phyloP scores from a whole-genome alignment of 2,888 invertebrate species.

The Ormyrus thymus region DNA sequence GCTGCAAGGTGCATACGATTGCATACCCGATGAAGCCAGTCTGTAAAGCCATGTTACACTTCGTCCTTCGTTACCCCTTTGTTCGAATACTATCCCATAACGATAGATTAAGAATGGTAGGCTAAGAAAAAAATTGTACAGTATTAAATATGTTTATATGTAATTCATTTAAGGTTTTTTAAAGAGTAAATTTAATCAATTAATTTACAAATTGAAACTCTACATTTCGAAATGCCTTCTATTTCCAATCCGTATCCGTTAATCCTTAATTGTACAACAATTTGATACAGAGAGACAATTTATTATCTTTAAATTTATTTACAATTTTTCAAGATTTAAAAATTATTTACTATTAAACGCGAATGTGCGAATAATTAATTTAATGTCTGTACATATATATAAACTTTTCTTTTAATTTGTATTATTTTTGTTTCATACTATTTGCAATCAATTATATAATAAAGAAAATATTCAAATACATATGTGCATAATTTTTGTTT shows the following conservation, averaged over 20 bases:
- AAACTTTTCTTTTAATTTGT: too few relatives aligned
- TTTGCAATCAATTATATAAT: too few relatives aligned
- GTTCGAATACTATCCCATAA: slow-evolving; percentile 51
- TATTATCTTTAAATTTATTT: too few relatives aligned
- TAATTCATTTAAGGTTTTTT: slow-evolving; percentile 58
- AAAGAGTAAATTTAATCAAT: slow-evolving; percentile 56
- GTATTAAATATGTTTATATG: slow-evolving; percentile 59
- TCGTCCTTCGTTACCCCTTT: slow-evolving; percentile 54
- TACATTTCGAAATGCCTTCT: slow-evolving; percentile 12
- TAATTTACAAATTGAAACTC: slow-evolving; percentile 40
- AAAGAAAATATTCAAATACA: too few relatives aligned
- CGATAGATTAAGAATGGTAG: slow-evolving; percentile 52
- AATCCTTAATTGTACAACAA: too few relatives aligned
- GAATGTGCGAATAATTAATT: too few relatives aligned
- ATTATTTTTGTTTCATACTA: too few relatives aligned
- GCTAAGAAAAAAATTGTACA: slow-evolving; percentile 56
- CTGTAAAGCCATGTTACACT: slow-evolving; percentile 55
- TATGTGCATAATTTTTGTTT: too few relatives aligned
- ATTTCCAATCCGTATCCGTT: slow-evolving; percentile 21
- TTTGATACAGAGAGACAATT: too few relatives aligned
- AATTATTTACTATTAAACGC: too few relatives aligned
- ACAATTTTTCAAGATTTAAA: too few relatives aligned
- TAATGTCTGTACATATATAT: too few relatives aligned
- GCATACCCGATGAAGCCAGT: slow-evolving; percentile 50
- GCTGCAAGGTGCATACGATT: slow-evolving; percentile 50